Evolutionary conservation across 2,113 vertebrate genomes (phyloP).

Genomic region (Sus scrofa): DNA sequence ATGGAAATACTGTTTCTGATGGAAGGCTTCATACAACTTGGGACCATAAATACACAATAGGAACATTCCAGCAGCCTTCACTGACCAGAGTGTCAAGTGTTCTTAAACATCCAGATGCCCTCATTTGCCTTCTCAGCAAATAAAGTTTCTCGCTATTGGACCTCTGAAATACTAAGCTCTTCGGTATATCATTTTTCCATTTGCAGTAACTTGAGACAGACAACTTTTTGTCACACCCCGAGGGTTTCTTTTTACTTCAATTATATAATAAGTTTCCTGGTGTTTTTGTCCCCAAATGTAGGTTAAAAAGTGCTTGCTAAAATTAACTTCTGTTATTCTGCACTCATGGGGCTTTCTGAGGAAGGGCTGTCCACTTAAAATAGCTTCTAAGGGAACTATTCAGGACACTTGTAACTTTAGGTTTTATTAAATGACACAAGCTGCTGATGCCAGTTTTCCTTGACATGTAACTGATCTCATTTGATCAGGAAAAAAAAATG

Average conservation of each 20-base stretch:
- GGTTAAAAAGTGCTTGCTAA: conserved; percentile 83
- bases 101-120: not conserved
- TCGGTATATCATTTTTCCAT: conserved; percentile 81
- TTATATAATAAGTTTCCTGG: conserved; percentile 83
- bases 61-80: not conserved
- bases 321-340: conserved; percentile 78
- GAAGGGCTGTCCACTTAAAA: conserved; percentile 75
- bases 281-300: conserved; percentile 80
- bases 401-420: conserved; percentile 77
- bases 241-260: conserved; percentile 82
- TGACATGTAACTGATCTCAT: conserved; percentile 71
- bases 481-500: conserved; percentile 49
- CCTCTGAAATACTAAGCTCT: conserved; percentile 56
- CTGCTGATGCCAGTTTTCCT: conserved; percentile 62
- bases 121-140: conserved; percentile 68
- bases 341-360: conserved; percentile 64
- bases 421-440: conserved; percentile 78
- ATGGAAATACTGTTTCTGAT: not conserved
- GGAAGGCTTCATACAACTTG: not conserved
- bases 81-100: not conserved
- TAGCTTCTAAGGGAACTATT: conserved; percentile 80
- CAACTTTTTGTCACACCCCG: conserved; percentile 80
- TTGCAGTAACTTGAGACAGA: conserved; percentile 78
- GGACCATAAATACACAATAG: not conserved
- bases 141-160: conserved; percentile 27